Base-by-base conservation (phyloP, 2,797 vertebrate species). In the Sebastes miniatus region DNA sequence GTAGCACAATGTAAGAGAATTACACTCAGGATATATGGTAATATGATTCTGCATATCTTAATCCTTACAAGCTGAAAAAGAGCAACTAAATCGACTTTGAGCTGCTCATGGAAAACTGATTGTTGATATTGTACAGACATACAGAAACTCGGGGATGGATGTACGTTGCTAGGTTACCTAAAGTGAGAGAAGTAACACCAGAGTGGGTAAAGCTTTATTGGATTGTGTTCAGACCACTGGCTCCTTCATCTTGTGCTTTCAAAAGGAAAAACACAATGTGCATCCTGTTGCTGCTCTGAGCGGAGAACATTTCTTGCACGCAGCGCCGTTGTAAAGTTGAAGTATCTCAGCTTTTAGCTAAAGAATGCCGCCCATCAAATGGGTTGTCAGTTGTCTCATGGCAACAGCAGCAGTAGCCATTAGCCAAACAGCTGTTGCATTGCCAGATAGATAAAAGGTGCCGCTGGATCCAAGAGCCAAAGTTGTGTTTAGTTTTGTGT, bases 391-490 rank as follows among this genome's bases (percentile, higher is more conserved):
- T 77, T 73, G 81, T 91, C 66, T 89, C 80, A 62, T 89, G 80
- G 89, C 82, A 87, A 84, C 83, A 84, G 79, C 74, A 50, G 83
- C 74, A 43, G 72, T n/a, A 58, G 57, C 69, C 47, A 63, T 79
- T 24, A 24, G 24, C 56, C 50, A 73, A 72, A 75, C 76, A 80
- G 76, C 59, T 80, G 64, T 66, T 80, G 62, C 24, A 29, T 29
- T 54, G 54, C 65, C 10, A 79, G 69, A 69, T 27, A 81, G 71
- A 80, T 58, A 64, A 81, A 81, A 80, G 43, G 18, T 50, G 74
- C 61, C 36, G 50, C 68, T 43, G 72, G 59, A 88, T 80, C 75
- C 32, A 61, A 77, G 14, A 81, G 32, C 20, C 12, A 69, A 62
- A 75, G 72, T 83, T 81, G 69, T 86, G 74, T 88, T 84, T 67